phyloP scores from a whole-genome alignment of 2,888 invertebrate genomes.

The Slavum lentiscoides region DNA sequence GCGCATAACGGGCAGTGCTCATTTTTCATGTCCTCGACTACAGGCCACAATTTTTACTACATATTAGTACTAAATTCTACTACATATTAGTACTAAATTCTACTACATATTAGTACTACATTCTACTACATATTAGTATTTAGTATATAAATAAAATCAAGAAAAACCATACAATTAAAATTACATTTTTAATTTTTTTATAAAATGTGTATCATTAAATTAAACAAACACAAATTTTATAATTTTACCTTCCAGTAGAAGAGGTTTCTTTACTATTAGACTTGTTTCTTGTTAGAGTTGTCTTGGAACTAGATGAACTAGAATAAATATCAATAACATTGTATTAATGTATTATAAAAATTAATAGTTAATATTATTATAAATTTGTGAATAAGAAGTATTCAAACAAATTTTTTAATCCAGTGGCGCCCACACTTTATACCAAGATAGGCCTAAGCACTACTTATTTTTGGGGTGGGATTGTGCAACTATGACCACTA shows the following conservation, averaged over 20 bases:
- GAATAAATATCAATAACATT: neutral
- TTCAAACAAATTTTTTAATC: neutral
- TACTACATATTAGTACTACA: too few species aligned
- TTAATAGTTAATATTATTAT: neutral
- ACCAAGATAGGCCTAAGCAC: too few species aligned
- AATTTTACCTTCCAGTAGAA: constrained; percentile 16
- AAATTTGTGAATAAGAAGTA: constrained; percentile 8
- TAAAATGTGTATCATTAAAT: neutral
- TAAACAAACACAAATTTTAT: neutral
- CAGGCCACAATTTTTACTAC: too few species aligned
- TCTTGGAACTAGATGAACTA: constrained; percentile 16
- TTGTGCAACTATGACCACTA: too few species aligned
- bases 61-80: too few species aligned
- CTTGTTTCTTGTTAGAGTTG: neutral
- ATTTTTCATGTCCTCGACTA: too few species aligned
- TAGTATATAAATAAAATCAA: too few species aligned
- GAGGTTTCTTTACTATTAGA: neutral
- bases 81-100: too few species aligned
- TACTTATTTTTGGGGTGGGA: too few species aligned
- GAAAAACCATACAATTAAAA: neutral
- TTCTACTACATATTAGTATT: too few species aligned
- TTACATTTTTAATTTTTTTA: neutral
- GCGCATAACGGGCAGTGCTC: too few species aligned
- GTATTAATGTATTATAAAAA: neutral
- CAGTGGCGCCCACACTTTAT: too few species aligned